Conservation (phyloP, 2,113 vertebrate species). For the Oryzias woworae region DNA sequence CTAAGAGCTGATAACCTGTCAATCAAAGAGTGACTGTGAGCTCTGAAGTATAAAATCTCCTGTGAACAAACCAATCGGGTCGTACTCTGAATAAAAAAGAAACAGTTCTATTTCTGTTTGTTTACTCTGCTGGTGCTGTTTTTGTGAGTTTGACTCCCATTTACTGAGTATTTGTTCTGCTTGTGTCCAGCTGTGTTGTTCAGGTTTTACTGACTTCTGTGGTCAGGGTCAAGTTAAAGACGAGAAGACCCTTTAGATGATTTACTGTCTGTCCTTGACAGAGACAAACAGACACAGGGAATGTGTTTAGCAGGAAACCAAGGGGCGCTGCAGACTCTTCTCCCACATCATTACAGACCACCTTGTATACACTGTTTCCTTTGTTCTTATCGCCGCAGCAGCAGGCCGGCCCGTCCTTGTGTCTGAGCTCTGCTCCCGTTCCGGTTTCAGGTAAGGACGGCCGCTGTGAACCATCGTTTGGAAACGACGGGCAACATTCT, state of each 20-base stretch:
- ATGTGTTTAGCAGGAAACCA: slow-evolving; percentile 31
- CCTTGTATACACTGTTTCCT: slow-evolving; percentile 23
- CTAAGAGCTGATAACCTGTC: no score
- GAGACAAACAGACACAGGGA: slow-evolving; percentile 24
- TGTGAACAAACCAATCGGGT: no score
- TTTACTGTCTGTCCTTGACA: slow-evolving; percentile 24
- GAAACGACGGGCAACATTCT: slow-evolving; percentile 28
- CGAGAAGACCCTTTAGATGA: slow-evolving; percentile 12
- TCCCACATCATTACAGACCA: slow-evolving; percentile 33
- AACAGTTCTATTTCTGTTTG: no score
- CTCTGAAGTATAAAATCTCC: no score
- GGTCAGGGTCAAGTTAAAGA: not conserved
- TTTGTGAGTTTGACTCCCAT: no score
- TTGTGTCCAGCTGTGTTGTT: no score
- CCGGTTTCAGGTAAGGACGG: slow-evolving; percentile 36
- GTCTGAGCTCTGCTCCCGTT: slow-evolving; percentile 28
- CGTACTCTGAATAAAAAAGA: no score
- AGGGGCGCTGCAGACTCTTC: slow-evolving; percentile 13
- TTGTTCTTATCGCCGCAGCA: not conserved
- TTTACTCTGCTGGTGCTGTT: no score
- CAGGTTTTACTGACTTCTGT: no score
- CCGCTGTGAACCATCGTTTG: slow-evolving; percentile 6
- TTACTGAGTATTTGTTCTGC: no score
- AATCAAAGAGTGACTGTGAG: no score
- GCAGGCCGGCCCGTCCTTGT: slow-evolving; percentile 34